Evolutionary conservation across 2,113 vertebrate genomes (phyloP).

Genomic region (Penelope pileata): DNA sequence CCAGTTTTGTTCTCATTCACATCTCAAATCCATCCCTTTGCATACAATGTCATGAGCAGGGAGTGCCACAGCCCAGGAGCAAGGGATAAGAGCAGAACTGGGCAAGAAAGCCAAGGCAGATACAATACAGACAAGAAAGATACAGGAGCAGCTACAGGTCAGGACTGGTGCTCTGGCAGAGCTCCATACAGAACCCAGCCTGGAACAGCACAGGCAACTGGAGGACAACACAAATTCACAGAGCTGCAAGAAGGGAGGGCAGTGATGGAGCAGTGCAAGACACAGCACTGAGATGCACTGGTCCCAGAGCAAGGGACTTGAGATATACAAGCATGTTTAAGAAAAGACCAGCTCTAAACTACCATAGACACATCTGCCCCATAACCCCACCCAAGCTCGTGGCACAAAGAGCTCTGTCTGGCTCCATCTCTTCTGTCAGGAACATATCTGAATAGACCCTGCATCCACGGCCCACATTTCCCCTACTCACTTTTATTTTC

Average conservation of each 20-base stretch:
- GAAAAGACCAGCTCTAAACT: not conserved
- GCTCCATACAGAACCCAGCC: not conserved
- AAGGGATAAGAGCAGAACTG: not conserved
- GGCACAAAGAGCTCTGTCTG: not conserved
- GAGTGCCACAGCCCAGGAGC: not conserved
- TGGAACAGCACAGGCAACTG: not conserved
- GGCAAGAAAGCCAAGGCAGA: not conserved
- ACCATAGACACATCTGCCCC: not conserved
- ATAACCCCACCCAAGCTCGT: not conserved
- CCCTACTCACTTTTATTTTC: slow-evolving; percentile 89
- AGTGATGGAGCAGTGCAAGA: not conserved
- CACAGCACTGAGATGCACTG: not conserved
- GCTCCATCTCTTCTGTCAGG: not conserved
- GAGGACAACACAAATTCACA: not conserved
- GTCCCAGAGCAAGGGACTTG: not conserved
- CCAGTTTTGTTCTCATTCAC: not conserved
- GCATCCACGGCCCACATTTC: not conserved
- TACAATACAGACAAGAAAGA: not conserved
- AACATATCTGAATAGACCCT: not conserved
- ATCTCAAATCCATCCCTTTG: not conserved
- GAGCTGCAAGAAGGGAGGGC: not conserved
- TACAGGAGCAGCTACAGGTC: not conserved
- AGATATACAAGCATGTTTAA: not conserved
- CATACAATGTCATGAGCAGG: not conserved
- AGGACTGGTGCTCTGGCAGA: slow-evolving; percentile 18